Base-by-base conservation (phyloP, 1,140 invertebrate genomes). In the Scylla paramamosain region DNA sequence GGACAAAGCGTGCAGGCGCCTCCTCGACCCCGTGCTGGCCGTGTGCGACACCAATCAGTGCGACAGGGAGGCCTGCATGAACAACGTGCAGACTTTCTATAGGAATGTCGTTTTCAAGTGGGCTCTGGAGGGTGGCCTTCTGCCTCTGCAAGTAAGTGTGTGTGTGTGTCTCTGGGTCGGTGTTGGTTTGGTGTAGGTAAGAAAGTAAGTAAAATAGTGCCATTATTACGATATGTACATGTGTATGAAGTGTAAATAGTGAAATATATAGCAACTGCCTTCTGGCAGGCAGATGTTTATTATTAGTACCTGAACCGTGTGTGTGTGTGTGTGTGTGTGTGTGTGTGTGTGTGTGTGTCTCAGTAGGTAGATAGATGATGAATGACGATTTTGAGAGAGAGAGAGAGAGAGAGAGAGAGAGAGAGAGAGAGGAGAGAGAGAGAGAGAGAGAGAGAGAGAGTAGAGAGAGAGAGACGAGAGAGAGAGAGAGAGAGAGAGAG, bases 131-230 rank as follows among this genome's bases (percentile, higher is more conserved):
- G 96, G 98, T 99, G 96, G 98, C 98, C 95, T 99, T 99, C 97
- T 99, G 98, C 97, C 97, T 99, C 86, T 99, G 98, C 98, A 99
- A 98, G 98, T 99, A 97, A 98, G 98, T 98, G 7, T 4, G 25
- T 32, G 96, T 67, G 28, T 46, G 20, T 12, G 84, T 4, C 14
- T 90, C 4, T 29, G 59, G 59, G 48, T 48, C 48, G 67, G 46
- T 90, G 46, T 94, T 48, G 67, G 59, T 94, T 16, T 94, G 86
- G 48, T 46, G 48, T 94, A 14, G 29, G 20, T 28, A 48, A n/a
- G n/a, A n/a, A n/a, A n/a, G n/a, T n/a, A n/a, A n/a, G 67, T 77
- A 20, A 48, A 25, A 7, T 25, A 46, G 2, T 89, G 39, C 29
- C 39, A 89, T 4, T 89, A n/a, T n/a, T n/a, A n/a, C n/a, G n/a